Conservation (phyloP, 2,113 vertebrate genomes). For the Aythya baeri region DNA sequence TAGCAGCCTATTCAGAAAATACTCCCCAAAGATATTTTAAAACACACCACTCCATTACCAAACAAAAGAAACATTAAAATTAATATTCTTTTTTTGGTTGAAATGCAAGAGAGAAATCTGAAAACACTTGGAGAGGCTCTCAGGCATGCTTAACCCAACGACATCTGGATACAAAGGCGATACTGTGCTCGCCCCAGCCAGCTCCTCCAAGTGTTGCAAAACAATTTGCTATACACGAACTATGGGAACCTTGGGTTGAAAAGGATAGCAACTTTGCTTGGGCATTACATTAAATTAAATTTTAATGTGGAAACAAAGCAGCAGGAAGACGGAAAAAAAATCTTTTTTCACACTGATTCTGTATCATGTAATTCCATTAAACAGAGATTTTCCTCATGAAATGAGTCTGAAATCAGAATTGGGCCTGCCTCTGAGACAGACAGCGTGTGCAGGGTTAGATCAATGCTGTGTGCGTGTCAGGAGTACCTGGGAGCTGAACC, state of each 20-base stretch:
- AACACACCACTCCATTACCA: neutral
- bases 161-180: neutral
- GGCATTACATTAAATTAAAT: neutral
- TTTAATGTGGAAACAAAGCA: neutral
- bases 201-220: neutral
- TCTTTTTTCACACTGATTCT: neutral
- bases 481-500: neutral
- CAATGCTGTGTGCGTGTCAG: neutral
- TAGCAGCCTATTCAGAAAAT: neutral
- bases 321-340: neutral
- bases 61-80: neutral
- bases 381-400: neutral
- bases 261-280: neutral
- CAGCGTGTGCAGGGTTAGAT: neutral
- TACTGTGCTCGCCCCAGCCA: neutral
- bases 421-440: neutral
- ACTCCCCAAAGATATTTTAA: neutral
- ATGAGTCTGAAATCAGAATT: neutral
- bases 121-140: neutral
- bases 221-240: slow-evolving; percentile 47
- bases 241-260: neutral
- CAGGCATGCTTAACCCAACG: neutral
- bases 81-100: neutral
- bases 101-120: neutral
- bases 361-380: neutral